Base-by-base conservation (phyloP, 2,113 vertebrate species). In the Carassius carassius region DNA sequence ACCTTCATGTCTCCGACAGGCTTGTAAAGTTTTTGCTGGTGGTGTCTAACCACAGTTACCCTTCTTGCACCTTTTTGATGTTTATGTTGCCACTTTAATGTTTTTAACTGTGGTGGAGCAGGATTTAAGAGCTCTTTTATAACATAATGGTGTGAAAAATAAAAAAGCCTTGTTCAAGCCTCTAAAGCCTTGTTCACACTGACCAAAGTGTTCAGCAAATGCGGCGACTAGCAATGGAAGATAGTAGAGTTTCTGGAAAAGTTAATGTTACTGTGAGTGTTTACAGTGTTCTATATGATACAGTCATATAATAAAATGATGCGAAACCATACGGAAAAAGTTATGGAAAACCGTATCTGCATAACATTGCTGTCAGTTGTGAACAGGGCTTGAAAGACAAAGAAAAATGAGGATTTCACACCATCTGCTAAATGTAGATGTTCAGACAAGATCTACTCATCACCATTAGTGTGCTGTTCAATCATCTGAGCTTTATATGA, bases 401-500 rank as follows among this genome's bases (percentile, higher is more conserved):
- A 37, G 47, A 77, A n/a, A 58, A 37, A 32, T 47, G 2, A n/a
- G 56, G 19, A 25, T 23, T 14, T 73, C 70, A 23, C 70, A 73
- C 41, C 41, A n/a, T 54, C 1, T 75, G 25, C 41, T 44, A n/a
- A 8, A 58, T 23, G 16, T 25, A 5, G 54, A 29, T 32, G 69
- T 56, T 49, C 23, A 35, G 32, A 44, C 23, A 37, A 69, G 51
- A 32, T 76, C 32, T 41, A 10, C 23, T 17, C 1, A 2, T 10
- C 75, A 75, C 44, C 2, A 9, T 56, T 83, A 21, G 44, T 8
- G 19, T 58, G 69, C 17, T 0, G 17, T 47, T 10, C 29, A 47
- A 62, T 70, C 4, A 83, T 49, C 3, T 77, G 54, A 63, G 82
- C 78, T 86, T 23, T 51, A 56, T 86, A 54, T 63, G 58, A 63